Evolutionary conservation across 2,888 invertebrate genomes (phyloP), one percentile per base, ranked within the genome.

Genomic region (Tipula confusa): DNA sequence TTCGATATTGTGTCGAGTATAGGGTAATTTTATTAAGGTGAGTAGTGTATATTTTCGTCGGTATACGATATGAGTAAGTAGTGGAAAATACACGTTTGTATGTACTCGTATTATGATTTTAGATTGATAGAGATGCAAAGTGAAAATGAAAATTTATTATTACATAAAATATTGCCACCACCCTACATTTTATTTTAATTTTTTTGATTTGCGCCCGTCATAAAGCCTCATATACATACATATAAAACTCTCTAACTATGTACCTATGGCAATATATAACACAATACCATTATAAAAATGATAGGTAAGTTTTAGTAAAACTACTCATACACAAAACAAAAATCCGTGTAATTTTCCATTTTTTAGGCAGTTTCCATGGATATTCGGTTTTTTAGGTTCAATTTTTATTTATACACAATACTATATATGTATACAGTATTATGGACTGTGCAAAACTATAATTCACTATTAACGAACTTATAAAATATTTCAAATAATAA

Each of bases 321-420:
- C n/a, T n/a, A n/a, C n/a, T n/a, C n/a, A n/a, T n/a, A n/a, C n/a
- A n/a, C n/a, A n/a, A 64, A 64, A 64, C 64, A 24, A 1, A 64
- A 38, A n/a, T 33, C 38, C 18, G 43, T n/a, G n/a, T 43, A 43
- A 24, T 64, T 64, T n/a, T 64, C 24, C 64, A 64, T 64, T 64
- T 64, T 18, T 64, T 64, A 64, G 64, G 64, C 64, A 64, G 64
- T 64, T 64, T 64, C 64, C 64, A 64, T 64, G 64, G 64, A 64
- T 24, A 64, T 64, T 64, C 64, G 64, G 64, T 18, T 64, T 64
- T 64, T 64, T n/a, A n/a, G 64, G 64, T 64, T 64, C 24, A 64
- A 64, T 64, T 64, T 64, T 64, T 64, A 15, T 64, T 64, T 64
- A 64, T 64, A 9, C 64, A 24, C 64, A n/a, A n/a, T 4, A 38